phyloP scores from a whole-genome alignment of 2,797 vertebrate genomes.

The Lacerta viridis region DNA sequence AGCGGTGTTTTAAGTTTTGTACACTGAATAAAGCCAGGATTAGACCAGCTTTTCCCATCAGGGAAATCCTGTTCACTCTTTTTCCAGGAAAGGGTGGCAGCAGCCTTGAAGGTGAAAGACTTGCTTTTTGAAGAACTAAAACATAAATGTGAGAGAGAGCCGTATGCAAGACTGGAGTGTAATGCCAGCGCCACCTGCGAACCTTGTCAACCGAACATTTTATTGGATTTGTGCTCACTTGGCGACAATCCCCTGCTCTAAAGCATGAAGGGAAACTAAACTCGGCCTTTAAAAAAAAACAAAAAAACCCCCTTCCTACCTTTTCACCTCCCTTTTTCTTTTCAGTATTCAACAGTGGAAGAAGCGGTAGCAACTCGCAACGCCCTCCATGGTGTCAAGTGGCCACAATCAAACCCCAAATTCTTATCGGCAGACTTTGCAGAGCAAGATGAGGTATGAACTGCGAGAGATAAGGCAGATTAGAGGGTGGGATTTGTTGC shows the following conservation, averaged over 20 bases:
- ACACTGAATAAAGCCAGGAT: too few relatives aligned
- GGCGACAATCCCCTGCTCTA: too few relatives aligned
- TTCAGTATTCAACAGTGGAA: constrained; percentile 87
- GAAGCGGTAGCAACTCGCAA: constrained; percentile 89
- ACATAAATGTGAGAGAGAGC: background rate
- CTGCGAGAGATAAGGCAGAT: too few relatives aligned
- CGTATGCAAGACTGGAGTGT: background rate
- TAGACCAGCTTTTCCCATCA: background rate
- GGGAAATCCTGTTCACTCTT: background rate
- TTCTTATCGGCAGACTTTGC: constrained; percentile 91
- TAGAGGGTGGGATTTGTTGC: accelerated
- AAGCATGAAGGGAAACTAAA: too few relatives aligned
- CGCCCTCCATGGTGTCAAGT: constrained; percentile 91
- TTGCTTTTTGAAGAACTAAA: background rate
- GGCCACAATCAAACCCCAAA: constrained; percentile 94
- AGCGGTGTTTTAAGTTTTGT: too few relatives aligned
- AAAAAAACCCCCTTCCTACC: background rate
- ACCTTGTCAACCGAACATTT: background rate
- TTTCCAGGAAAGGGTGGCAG: background rate
- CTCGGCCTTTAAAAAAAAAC: too few relatives aligned
- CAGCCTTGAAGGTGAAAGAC: too few relatives aligned
- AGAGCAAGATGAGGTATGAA: constrained; percentile 89
- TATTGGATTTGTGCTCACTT: background rate
- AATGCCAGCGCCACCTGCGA: background rate
- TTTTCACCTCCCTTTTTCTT: constrained; percentile 7